Percentiles rank a stretch among this genome's conserved stretches.
Conservation (phyloP, 2,113 vertebrate species). For the Eurypyga helias region DNA sequence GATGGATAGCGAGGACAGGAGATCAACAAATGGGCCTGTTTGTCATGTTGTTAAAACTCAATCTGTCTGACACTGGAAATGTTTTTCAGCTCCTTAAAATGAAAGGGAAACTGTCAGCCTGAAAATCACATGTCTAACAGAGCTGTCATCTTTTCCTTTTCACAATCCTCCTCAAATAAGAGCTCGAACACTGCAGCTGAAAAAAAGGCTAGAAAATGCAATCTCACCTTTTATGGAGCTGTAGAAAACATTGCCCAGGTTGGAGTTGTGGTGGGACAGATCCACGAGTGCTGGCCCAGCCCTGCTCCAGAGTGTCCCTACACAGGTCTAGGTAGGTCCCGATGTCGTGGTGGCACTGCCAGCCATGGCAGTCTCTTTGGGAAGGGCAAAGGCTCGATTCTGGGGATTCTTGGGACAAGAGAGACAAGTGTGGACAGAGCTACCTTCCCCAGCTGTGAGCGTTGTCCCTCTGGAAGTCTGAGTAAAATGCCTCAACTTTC, state of each 20-base stretch:
- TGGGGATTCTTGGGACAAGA: not conserved
- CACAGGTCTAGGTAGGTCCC: not conserved
- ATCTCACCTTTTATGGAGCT: not conserved
- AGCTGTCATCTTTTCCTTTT: slow-evolving; percentile 29
- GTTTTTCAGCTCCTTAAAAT: slow-evolving; percentile 49
- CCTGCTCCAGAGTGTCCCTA: not conserved
- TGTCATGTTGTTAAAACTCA: slow-evolving; percentile 64
- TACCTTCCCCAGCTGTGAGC: not conserved
- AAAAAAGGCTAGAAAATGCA: not conserved
- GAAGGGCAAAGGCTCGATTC: not conserved
- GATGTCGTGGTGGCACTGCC: not conserved
- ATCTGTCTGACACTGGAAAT: slow-evolving; percentile 51
- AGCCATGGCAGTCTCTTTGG: not conserved
- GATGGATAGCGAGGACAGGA: slow-evolving; percentile 20
- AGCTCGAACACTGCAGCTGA: not conserved
- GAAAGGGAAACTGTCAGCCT: slow-evolving; percentile 64
- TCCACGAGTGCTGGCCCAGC: not conserved
- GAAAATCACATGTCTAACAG: slow-evolving; percentile 48
- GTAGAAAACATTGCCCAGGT: not conserved
- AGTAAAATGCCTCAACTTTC: not conserved
- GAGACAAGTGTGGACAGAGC: not conserved
- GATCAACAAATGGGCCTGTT: slow-evolving; percentile 66
- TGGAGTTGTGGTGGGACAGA: not conserved
- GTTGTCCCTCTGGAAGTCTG: not conserved
- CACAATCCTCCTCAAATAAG: not conserved